These are phyloP conservation scores for Dynastes maya DNA, from an alignment of 2,888 invertebrate genomes.

Conservation along the genomic window DNA sequence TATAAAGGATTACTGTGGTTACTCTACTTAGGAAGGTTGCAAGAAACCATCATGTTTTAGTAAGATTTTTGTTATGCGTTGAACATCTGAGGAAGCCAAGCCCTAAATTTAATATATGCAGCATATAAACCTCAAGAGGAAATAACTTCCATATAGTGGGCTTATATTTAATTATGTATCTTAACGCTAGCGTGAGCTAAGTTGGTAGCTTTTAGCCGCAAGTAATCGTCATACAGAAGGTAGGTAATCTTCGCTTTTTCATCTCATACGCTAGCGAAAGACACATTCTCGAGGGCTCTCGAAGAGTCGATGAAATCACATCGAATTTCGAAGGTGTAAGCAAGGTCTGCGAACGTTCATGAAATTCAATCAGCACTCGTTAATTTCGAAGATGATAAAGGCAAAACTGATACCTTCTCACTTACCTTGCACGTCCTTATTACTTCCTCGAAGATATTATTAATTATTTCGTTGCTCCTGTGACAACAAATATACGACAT, in stretches of 20 bases:
- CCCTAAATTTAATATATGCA: no score
- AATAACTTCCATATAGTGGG: constrained; percentile 1
- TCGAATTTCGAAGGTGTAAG: not conserved
- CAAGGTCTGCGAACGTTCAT: not conserved
- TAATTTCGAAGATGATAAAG: constrained; percentile 34
- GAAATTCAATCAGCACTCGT: constrained; percentile 35
- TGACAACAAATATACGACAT: constrained; percentile 48
- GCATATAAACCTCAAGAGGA: not conserved
- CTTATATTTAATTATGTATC: constrained; percentile 8
- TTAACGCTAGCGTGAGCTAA: not conserved
- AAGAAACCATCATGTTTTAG: no score
- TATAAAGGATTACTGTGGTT: no score
- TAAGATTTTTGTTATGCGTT: no score
- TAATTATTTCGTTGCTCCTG: constrained; percentile 43
- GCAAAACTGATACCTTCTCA: constrained; percentile 24
- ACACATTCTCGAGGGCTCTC: not conserved
- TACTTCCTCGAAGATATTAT: constrained; percentile 42
- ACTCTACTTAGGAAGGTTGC: no score
- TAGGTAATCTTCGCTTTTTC: not conserved
- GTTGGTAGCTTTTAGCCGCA: constrained; percentile 7
- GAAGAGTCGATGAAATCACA: not conserved
- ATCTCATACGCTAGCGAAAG: not conserved
- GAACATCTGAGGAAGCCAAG: no score
- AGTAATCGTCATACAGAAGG: constrained; percentile 19
- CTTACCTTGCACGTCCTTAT: constrained; percentile 20